These are phyloP conservation scores for Cynocephalus volans DNA, from an alignment of 2,113 vertebrate species.

Conservation along the genomic window DNA sequence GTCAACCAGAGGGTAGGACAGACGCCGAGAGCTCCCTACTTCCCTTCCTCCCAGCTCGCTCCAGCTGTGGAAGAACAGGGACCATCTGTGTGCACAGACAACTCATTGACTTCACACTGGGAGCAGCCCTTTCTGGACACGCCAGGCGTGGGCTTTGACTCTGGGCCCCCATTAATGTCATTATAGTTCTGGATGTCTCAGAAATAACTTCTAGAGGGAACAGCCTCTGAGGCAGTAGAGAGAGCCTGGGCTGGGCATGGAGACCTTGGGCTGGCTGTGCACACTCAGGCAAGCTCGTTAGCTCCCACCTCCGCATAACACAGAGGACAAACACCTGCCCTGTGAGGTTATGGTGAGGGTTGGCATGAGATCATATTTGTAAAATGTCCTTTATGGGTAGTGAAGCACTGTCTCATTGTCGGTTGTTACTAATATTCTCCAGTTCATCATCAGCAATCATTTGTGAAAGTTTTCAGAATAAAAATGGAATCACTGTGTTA, in stretches of 20 bases:
- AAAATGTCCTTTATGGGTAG: background rate
- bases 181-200: background rate
- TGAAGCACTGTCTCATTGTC: background rate
- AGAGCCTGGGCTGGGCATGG: background rate
- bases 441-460: background rate
- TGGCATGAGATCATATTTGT: background rate
- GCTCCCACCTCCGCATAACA: background rate
- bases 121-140: background rate
- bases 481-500: no score
- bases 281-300: background rate
- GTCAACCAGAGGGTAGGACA: background rate
- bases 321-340: rapidly evolving
- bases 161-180: background rate
- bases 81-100: rapidly evolving
- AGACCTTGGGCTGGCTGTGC: background rate
- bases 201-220: background rate
- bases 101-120: rapidly evolving
- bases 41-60: background rate
- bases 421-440: no score
- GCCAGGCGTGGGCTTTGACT: background rate
- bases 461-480: no score
- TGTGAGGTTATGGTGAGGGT: rapidly evolving
- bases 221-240: background rate
- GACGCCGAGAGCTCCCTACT: background rate
- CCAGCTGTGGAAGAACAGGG: background rate